Conservation (phyloP, 2,888 invertebrate species). For the Latrodectus hesperus region DNA sequence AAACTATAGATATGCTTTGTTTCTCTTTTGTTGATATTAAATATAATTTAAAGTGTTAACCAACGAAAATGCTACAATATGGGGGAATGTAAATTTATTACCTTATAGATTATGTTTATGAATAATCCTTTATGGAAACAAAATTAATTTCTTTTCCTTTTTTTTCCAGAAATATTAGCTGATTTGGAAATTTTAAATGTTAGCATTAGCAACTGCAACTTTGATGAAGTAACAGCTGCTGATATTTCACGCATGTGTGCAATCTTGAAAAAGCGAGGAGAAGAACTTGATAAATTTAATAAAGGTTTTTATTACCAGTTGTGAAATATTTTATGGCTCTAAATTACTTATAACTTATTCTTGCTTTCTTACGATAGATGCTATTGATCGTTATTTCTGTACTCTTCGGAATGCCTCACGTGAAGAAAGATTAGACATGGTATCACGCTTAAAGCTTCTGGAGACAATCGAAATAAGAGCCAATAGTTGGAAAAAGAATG, state of each 20-base stretch:
- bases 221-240: slow-evolving; percentile 47
- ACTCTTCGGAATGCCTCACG: slow-evolving; percentile 91
- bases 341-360: background rate
- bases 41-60: too few species aligned
- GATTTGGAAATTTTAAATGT: slow-evolving; percentile 64
- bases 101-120: too few species aligned
- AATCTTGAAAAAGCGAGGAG: slow-evolving; percentile 52
- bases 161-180: slow-evolving; percentile 41
- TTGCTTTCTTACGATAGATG: slow-evolving; percentile 77
- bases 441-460: slow-evolving; percentile 89
- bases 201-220: slow-evolving; percentile 55
- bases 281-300: slow-evolving; percentile 49
- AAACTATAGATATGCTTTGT: too few species aligned
- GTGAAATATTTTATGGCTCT: background rate
- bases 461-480: slow-evolving; percentile 95
- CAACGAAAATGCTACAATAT: too few species aligned
- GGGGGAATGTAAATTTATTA: too few species aligned
- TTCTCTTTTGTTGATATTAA: too few species aligned
- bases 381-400: slow-evolving; percentile 87
- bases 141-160: background rate
- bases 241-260: slow-evolving; percentile 56
- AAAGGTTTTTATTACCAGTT: slow-evolving; percentile 33
- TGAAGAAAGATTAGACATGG: slow-evolving; percentile 88
- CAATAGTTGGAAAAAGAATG: slow-evolving; percentile 90
- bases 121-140: background rate